Conservation (phyloP, 2,113 vertebrate genomes). For the Aphelocoma coerulescens region DNA sequence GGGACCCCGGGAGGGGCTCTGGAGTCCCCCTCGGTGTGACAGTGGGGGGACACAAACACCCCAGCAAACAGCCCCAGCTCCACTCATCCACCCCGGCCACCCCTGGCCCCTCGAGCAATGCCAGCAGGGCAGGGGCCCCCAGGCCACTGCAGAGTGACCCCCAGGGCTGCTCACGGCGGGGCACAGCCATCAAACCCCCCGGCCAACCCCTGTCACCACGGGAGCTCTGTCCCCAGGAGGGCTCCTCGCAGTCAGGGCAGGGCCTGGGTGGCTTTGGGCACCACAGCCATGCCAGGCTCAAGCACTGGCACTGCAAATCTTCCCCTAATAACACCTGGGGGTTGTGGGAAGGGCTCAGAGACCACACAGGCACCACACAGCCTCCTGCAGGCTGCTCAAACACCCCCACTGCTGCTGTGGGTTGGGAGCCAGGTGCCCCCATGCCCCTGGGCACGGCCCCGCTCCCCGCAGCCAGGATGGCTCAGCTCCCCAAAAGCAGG, state of each 20-base stretch:
- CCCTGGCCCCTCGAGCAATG: too few species aligned
- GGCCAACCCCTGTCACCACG: rapidly evolving
- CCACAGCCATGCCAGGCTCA: rapidly evolving
- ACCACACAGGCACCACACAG: background rate
- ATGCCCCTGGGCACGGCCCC: rapidly evolving
- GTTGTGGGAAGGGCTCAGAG: background rate
- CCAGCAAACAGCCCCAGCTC: rapidly evolving
- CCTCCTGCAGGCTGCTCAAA: background rate
- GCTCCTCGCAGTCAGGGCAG: background rate
- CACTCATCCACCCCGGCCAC: rapidly evolving
- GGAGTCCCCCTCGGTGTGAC: background rate
- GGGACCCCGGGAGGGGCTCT: rapidly evolving
- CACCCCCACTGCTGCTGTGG: background rate
- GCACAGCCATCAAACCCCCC: rapidly evolving
- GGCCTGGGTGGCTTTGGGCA: background rate
- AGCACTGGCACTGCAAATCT: background rate
- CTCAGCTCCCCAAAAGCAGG: background rate
- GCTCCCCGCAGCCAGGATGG: rapidly evolving
- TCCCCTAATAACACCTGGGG: rapidly evolving
- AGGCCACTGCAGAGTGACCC: background rate
- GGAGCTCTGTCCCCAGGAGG: background rate
- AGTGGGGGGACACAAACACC: rapidly evolving
- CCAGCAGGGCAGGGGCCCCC: background rate
- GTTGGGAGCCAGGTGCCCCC: background rate
- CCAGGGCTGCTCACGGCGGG: rapidly evolving